Evolutionary conservation across 2,888 invertebrate species (phyloP).

Genomic region (Pollenia griseotomentosa): DNA sequence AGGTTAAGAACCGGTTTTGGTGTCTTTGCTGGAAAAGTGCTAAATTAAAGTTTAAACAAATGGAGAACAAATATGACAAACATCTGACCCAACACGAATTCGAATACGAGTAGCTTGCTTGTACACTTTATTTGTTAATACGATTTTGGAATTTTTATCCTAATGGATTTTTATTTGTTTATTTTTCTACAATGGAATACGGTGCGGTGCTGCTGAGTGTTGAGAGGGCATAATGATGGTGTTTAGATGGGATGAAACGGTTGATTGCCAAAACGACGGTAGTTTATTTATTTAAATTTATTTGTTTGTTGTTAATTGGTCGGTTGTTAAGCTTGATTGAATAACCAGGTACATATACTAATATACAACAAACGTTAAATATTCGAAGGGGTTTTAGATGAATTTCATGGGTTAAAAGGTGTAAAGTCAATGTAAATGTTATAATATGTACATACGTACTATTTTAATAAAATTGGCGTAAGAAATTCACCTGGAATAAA

Average conservation of each 20-base stretch:
- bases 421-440: background rate
- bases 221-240: slow-evolving; percentile 32
- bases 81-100: slow-evolving; percentile 21
- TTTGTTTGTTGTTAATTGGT: slow-evolving; percentile 71
- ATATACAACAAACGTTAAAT: background rate
- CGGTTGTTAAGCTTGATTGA: slow-evolving; percentile 47
- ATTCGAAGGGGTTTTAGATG: slow-evolving; percentile 14
- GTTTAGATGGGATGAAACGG: slow-evolving; percentile 53
- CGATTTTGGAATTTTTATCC: slow-evolving; percentile 51
- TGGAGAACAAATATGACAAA: slow-evolving; percentile 41
- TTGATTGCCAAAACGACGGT: slow-evolving; percentile 69
- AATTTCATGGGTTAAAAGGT: slow-evolving; percentile 22
- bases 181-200: slow-evolving; percentile 31
- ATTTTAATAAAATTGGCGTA: background rate
- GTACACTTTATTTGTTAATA: slow-evolving; percentile 37
- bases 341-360: slow-evolving; percentile 20
- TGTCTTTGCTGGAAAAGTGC: slow-evolving; percentile 57
- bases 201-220: slow-evolving; percentile 5
- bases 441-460: background rate
- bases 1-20: slow-evolving; percentile 66
- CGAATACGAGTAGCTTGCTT: slow-evolving; percentile 1
- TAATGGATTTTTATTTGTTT: slow-evolving; percentile 65
- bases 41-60: slow-evolving; percentile 65
- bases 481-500: background rate
- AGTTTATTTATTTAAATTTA: slow-evolving; percentile 54